These are phyloP conservation scores for Anseranas semipalmata DNA, from an alignment of 2,113 vertebrate genomes.

Conservation along the genomic window DNA sequence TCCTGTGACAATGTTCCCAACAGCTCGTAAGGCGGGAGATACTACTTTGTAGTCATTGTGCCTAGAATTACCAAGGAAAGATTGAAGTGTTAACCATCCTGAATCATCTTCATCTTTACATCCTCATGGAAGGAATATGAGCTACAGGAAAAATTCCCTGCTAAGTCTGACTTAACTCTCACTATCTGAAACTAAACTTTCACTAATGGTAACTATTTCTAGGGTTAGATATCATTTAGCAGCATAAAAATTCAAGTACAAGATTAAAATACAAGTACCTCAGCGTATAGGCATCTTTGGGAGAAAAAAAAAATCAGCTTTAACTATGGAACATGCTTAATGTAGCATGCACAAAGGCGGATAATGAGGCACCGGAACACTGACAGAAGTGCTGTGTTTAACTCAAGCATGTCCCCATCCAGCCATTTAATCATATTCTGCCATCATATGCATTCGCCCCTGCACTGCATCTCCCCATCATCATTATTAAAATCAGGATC, in stretches of 20 bases:
- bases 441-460: not conserved
- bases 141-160: not conserved
- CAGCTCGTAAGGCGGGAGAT: constrained; percentile 93
- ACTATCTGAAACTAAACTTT: not conserved
- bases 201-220: not conserved
- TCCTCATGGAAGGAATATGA: not conserved
- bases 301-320: not conserved
- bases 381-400: not conserved
- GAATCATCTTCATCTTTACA: not conserved
- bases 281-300: not conserved
- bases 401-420: not conserved
- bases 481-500: not conserved
- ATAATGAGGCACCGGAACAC: not conserved
- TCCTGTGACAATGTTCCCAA: constrained; percentile 97
- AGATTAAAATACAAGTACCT: not conserved
- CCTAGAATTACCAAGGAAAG: constrained; percentile 76
- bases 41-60: constrained; percentile 97
- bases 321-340: not conserved
- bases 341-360: accelerated
- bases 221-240: not conserved
- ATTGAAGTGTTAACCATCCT: not conserved
- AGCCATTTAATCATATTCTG: not conserved
- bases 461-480: not conserved
- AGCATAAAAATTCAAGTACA: not conserved
- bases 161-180: not conserved